These are phyloP conservation scores for Conomelus anceps DNA, from an alignment of 2,888 invertebrate species.

Conservation along the genomic window DNA sequence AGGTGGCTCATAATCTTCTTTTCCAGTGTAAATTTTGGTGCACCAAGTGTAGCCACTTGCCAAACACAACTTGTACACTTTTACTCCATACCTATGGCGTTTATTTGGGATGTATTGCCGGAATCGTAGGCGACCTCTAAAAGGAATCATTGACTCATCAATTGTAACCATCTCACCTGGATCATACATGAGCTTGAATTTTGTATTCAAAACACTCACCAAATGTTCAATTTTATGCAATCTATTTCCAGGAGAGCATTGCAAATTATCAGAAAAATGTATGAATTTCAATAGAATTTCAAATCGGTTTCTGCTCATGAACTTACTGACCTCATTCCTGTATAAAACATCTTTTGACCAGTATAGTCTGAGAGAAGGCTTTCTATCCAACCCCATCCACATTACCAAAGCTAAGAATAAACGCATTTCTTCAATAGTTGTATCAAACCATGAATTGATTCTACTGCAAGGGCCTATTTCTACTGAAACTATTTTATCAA, in stretches of 20 bases:
- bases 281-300: conserved; percentile 34
- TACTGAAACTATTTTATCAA: background rate
- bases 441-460: background rate
- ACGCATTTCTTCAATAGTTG: background rate
- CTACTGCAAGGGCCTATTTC: background rate
- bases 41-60: conserved; percentile 36
- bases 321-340: conserved; percentile 31
- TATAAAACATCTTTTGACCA: conserved; percentile 30
- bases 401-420: conserved; percentile 4
- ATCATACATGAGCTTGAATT: background rate
- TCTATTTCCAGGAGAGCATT: conserved; percentile 28
- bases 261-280: conserved; percentile 34
- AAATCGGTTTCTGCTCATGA: conserved; percentile 35
- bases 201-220: conserved; percentile 13
- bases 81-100: conserved; percentile 37
- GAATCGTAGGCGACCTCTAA: conserved; percentile 36
- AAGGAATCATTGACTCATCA: conserved; percentile 39
- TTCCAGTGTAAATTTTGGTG: conserved; percentile 34
- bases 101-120: no score
- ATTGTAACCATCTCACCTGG: conserved; percentile 35
- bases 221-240: conserved; percentile 25
- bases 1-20: background rate
- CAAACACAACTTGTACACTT: conserved; percentile 38
- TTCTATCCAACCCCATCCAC: conserved; percentile 7
- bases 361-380: conserved; percentile 9